Conservation (phyloP, 1,140 invertebrate species). For the Lepidotrigona ventralis region DNA sequence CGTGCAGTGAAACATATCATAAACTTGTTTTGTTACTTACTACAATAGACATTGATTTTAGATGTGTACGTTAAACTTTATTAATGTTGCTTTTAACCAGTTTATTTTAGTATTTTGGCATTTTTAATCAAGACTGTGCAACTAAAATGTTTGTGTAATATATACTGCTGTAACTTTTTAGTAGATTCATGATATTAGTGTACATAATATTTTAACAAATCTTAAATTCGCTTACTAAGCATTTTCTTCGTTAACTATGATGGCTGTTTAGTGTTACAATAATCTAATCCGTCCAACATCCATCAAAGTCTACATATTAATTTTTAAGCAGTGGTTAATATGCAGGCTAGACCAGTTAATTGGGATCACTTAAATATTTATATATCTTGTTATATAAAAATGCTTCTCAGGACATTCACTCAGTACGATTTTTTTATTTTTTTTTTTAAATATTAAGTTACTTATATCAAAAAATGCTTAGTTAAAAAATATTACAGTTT, state of each 20-base stretch:
- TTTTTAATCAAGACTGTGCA: conserved; percentile 16
- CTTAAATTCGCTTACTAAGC: conserved; percentile 34
- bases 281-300: conserved; percentile 65
- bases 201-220: conserved; percentile 56
- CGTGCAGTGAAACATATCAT: background rate
- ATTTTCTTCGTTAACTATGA: conserved; percentile 29
- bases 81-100: background rate
- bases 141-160: conserved; percentile 20
- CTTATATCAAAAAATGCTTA: no score
- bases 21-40: background rate
- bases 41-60: background rate
- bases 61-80: background rate
- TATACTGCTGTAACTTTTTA: conserved; percentile 16
- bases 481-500: no score
- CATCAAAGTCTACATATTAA: conserved; percentile 30
- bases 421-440: no score
- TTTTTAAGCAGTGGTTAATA: background rate
- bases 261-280: conserved; percentile 30
- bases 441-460: no score
- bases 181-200: conserved; percentile 58
- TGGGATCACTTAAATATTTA: no score
- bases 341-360: no score
- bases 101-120: conserved; percentile 18
- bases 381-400: no score
- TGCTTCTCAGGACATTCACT: background rate